A percentile compares a stretch with the other conserved stretches of the same genome.
Evolutionary conservation across 2,113 vertebrate species (phyloP).

Genomic region (Speoplatyrhinus poulsoni): DNA sequence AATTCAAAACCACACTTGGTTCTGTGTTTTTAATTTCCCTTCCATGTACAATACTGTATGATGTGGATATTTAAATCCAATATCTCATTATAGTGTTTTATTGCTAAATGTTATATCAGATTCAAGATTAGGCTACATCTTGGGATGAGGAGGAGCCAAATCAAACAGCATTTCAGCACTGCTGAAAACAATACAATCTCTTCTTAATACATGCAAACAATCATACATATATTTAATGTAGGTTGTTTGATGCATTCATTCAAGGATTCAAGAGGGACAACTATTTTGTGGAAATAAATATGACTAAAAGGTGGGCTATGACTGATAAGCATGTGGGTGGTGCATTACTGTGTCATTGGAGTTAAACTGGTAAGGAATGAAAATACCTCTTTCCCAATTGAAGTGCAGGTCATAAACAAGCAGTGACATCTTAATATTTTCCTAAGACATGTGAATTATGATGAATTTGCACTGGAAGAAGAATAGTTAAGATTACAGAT

Average conservation of each 20-base stretch:
- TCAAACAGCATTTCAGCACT: background rate
- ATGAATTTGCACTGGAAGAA: background rate
- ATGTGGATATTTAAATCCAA: too few relatives aligned
- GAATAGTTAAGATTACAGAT: too few relatives aligned
- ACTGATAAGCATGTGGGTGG: background rate
- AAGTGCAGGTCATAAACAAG: background rate
- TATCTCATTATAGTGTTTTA: too few relatives aligned
- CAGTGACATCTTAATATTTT: slow-evolving; percentile 2
- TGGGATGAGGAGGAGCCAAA: too few relatives aligned
- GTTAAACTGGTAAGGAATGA: background rate
- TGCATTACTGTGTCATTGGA: too few relatives aligned
- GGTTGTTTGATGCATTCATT: background rate
- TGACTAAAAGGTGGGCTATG: background rate
- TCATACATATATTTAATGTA: background rate
- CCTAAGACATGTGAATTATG: background rate
- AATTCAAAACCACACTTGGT: too few relatives aligned
- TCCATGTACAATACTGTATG: too few relatives aligned
- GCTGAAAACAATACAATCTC: background rate
- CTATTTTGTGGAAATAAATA: background rate
- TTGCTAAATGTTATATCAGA: too few relatives aligned
- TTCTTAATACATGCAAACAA: too few relatives aligned
- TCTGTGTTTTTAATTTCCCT: too few relatives aligned
- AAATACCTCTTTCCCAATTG: background rate
- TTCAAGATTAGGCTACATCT: too few relatives aligned
- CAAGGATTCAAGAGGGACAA: background rate